Base-by-base conservation (phyloP, 2,888 invertebrate species). In the Leptopilina myrica region DNA sequence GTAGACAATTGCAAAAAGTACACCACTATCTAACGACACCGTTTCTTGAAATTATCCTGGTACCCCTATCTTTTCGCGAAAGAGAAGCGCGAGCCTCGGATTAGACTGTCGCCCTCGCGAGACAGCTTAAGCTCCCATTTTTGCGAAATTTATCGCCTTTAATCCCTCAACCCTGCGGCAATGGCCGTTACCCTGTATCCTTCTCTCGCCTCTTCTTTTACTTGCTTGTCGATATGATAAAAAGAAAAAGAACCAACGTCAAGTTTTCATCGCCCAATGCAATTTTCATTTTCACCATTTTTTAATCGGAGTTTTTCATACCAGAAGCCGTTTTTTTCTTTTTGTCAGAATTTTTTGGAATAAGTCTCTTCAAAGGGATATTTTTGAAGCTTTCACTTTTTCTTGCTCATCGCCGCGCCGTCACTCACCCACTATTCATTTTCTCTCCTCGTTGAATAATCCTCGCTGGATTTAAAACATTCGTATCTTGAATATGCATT, bases 131-230 rank as follows among this genome's bases (percentile, higher is more conserved):
- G 91, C 91, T 90, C 90, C 91, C 88, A 91, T 91, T 91, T 91
- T 91, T 92, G 90, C 87, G 90, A 91, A 92, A 91, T 91, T 92
- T 91, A 91, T 91, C 91, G 91, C 90, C 89, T 90, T 91, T 92
- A 91, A 91, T 92, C 91, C 91, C 86, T 90, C 90, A 88, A 87
- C 86, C 87, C 84, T 81, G 85, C 84, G 86, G 84, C 83, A 79
- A 81, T 83, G 84, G 84, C 81, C 82, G 81, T 80, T 81, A 79
- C 78, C 78, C 83, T 82, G 81, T 80, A 83, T 82, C 85, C 84
- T 84, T 78, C 82, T 80, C 79, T 80, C 77, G 73, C 80, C 79
- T 76, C 78, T 80, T 84, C 82, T 82, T 85, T 82, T 82, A 76
- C 81, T 82, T 79, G 84, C 85, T 80, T 84, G 77, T 78, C 81